Conservation (phyloP, 2,888 invertebrate genomes). For the Phaedon cochleariae region DNA sequence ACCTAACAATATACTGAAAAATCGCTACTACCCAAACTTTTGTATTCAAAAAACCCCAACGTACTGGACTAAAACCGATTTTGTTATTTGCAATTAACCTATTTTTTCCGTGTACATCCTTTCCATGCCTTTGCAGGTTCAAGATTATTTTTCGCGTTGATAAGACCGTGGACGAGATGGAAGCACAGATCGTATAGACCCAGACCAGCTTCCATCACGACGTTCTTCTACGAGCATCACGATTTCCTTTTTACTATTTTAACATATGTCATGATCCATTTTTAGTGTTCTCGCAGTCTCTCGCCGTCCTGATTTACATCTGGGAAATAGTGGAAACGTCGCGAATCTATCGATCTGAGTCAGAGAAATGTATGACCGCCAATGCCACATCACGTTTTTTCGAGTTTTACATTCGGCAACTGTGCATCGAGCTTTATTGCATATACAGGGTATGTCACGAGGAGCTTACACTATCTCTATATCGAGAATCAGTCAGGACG, state of each 20-base stretch:
- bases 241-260: slow-evolving; percentile 53
- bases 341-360: not conserved
- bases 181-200: slow-evolving; percentile 29
- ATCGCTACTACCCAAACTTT: too few species aligned
- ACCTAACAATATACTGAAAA: too few species aligned
- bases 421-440: too few species aligned
- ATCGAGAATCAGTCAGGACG: too few species aligned
- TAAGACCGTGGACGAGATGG: not conserved
- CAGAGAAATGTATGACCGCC: not conserved
- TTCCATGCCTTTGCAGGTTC: slow-evolving; percentile 31
- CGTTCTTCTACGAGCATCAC: slow-evolving; percentile 50
- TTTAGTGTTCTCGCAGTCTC: slow-evolving; percentile 43
- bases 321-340: not conserved
- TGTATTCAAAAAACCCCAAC: too few species aligned
- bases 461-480: too few species aligned
- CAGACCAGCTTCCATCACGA: slow-evolving; percentile 55
- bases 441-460: too few species aligned
- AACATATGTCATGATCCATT: slow-evolving; percentile 57
- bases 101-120: too few species aligned
- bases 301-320: not conserved
- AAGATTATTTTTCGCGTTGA: not conserved
- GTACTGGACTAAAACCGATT: too few species aligned
- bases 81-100: too few species aligned
- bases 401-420: not conserved
- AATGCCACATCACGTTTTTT: not conserved